These are phyloP conservation scores for Nipponacmea schrenckii DNA, from an alignment of 2,888 invertebrate species.

Conservation along the genomic window DNA sequence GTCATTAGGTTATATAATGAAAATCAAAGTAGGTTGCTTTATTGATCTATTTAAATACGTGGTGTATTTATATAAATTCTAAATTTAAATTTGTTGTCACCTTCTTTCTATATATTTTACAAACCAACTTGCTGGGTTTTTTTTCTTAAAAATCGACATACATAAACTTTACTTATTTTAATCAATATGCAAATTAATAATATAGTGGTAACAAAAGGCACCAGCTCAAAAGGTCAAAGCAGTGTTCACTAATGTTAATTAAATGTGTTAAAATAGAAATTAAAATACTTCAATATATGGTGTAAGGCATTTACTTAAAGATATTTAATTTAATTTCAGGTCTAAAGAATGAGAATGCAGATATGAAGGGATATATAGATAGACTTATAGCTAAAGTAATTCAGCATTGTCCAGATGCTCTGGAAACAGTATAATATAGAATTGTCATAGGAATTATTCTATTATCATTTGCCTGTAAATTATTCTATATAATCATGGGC, in stretches of 20 bases:
- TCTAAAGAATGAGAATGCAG: conserved; percentile 58
- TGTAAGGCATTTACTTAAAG: too few species aligned
- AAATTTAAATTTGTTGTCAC: not conserved
- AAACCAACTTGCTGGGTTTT: not conserved
- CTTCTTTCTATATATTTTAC: too few species aligned
- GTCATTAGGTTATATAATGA: conserved; percentile 46
- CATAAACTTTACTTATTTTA: not conserved
- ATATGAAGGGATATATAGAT: conserved; percentile 63
- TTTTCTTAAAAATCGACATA: not conserved
- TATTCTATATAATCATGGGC: too few species aligned
- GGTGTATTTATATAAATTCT: not conserved
- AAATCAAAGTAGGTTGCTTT: conserved; percentile 45
- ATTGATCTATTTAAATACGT: not conserved
- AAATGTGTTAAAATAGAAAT: too few species aligned
- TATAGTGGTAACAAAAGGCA: too few species aligned
- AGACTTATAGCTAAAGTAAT: conserved; percentile 60
- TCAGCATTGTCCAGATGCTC: conserved; percentile 61
- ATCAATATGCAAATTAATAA: too few species aligned
- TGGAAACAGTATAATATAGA: conserved; percentile 28
- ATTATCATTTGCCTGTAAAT: too few species aligned
- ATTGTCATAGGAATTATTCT: too few species aligned
- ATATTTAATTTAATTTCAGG: conserved; percentile 38
- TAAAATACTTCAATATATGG: too few species aligned
- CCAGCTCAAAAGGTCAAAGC: too few species aligned
- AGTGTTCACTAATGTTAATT: too few species aligned